These are phyloP conservation scores for Listronotus oregonensis DNA, from an alignment of 1,140 invertebrate species.

Conservation along the genomic window DNA sequence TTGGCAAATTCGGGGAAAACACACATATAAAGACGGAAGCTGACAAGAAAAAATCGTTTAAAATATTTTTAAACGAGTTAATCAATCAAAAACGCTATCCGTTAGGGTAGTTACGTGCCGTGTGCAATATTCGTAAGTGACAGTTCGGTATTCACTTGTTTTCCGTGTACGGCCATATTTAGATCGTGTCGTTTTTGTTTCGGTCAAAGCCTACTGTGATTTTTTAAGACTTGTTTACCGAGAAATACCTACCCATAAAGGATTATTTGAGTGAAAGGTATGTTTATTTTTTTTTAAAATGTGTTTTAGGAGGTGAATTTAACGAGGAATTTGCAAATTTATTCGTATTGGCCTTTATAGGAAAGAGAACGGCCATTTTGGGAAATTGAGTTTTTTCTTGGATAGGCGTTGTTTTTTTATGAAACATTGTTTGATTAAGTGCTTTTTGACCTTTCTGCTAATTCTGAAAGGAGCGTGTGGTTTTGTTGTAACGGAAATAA, in stretches of 20 bases:
- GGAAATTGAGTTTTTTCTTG: slow-evolving; percentile 7
- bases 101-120: background rate
- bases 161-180: slow-evolving; percentile 35
- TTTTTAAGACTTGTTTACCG: background rate
- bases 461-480: background rate
- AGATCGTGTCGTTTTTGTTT: slow-evolving; percentile 29
- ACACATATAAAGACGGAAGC: no score
- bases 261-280: slow-evolving; percentile 15
- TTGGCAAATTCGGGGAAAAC: slow-evolving; percentile 4
- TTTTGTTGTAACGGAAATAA: no score
- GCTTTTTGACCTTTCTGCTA: background rate
- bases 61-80: no score
- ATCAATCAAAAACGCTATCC: no score
- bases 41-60: no score
- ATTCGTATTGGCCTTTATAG: background rate
- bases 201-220: slow-evolving; percentile 5
- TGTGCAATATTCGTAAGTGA: slow-evolving; percentile 1
- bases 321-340: no score
- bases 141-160: slow-evolving; percentile 14
- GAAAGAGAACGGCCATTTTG: slow-evolving; percentile 13
- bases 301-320: no score
- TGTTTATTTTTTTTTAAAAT: background rate
- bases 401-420: slow-evolving; percentile 4
- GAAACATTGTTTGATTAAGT: background rate
- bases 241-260: background rate